A percentile compares a stretch with the other conserved stretches of the same genome.
These are phyloP conservation scores for Ommatoiulus sabulosus DNA, from an alignment of 2,888 invertebrate species.

Conservation along the genomic window DNA sequence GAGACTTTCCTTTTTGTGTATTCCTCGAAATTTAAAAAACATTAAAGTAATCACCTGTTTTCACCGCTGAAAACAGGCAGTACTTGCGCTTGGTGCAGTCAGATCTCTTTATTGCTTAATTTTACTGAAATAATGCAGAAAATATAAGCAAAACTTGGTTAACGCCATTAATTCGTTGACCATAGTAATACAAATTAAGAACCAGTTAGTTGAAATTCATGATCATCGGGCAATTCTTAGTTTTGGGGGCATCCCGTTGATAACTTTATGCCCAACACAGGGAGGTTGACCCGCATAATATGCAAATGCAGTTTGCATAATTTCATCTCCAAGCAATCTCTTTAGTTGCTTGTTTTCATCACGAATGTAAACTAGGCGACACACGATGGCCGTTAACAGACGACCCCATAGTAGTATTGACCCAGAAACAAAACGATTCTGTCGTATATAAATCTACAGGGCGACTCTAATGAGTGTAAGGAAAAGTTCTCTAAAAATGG, in stretches of 20 bases:
- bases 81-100: not conserved
- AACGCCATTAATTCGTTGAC: too few species aligned
- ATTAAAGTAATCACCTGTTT: not conserved
- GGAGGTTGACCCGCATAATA: not conserved
- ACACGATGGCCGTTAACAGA: not conserved
- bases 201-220: not conserved
- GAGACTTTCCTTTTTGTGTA: not conserved
- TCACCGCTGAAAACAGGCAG: not conserved
- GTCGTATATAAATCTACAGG: not conserved
- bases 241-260: not conserved
- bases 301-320: not conserved
- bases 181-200: too few species aligned
- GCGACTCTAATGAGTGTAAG: not conserved
- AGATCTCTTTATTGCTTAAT: not conserved
- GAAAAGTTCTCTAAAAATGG: too few species aligned
- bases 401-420: not conserved
- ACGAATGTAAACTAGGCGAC: slow-evolving; percentile 1
- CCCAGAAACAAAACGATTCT: not conserved
- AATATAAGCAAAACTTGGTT: too few species aligned
- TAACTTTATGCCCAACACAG: not conserved
- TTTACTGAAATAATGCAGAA: too few species aligned
- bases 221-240: not conserved
- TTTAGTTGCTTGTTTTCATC: not conserved
- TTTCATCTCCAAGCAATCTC: slow-evolving; percentile 4
- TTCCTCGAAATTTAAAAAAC: too few species aligned